Evolutionary conservation across 2,113 vertebrate species (phyloP).

Genomic region (Noturus placidus): DNA sequence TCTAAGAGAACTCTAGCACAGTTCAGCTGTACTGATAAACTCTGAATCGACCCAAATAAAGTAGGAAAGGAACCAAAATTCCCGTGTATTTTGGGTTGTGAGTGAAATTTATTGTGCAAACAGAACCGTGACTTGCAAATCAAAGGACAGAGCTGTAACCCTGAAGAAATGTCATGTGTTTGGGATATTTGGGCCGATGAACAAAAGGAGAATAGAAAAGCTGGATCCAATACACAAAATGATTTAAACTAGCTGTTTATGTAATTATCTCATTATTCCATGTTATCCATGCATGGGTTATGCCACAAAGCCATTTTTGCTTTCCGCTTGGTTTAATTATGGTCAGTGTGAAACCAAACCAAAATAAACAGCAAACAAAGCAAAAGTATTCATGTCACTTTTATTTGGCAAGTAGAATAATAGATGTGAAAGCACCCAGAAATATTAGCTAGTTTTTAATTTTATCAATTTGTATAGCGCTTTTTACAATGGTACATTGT

Average conservation of each 20-base stretch:
- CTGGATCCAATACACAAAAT: background rate
- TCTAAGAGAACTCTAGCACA: background rate
- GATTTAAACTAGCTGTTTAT: background rate
- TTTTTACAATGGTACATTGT: no score
- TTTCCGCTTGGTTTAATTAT: background rate
- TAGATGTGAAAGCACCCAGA: background rate
- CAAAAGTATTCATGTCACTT: background rate
- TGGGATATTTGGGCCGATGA: background rate
- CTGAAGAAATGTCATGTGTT: background rate
- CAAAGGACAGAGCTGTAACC: background rate
- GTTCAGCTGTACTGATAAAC: background rate
- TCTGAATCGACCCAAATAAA: background rate
- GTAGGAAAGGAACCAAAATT: background rate
- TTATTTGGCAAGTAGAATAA: background rate
- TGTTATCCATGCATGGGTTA: background rate
- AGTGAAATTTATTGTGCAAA: background rate
- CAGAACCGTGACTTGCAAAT: background rate
- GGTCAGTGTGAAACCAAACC: background rate
- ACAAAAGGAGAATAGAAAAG: background rate
- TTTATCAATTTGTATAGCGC: no score
- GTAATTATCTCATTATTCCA: background rate
- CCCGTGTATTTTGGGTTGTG: background rate
- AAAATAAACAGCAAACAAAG: background rate
- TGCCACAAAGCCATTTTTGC: background rate
- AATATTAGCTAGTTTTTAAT: background rate